Evolutionary conservation across 1,140 invertebrate species (phyloP).

Genomic region (Ceratosolen fusciceps): DNA sequence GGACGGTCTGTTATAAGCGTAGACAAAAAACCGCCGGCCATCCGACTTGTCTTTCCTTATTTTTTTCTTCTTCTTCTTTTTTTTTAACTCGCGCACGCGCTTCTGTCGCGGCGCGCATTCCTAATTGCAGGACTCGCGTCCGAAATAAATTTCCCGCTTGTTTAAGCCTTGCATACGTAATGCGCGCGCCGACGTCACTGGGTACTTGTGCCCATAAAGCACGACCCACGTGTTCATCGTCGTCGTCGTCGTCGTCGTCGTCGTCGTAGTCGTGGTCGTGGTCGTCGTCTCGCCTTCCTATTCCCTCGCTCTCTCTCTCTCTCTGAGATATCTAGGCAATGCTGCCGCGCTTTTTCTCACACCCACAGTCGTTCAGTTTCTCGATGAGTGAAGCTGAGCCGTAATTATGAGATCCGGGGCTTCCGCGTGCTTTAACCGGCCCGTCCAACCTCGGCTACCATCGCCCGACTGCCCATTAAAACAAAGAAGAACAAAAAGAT

Average conservation of each 20-base stretch:
- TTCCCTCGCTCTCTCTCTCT: background rate
- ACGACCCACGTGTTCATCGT: constrained; percentile 24
- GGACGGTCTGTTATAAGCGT: background rate
- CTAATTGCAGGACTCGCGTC: background rate
- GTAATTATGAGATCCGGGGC: too few relatives aligned
- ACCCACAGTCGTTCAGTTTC: too few relatives aligned
- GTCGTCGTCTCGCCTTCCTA: background rate
- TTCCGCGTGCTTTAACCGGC: too few relatives aligned
- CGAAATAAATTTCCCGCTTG: constrained; percentile 22
- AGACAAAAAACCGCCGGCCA: background rate
- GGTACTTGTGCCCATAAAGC: background rate
- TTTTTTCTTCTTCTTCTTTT: too few relatives aligned
- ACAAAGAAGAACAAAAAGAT: too few relatives aligned
- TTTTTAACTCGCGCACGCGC: background rate
- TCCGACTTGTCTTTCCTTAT: background rate
- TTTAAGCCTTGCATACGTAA: background rate
- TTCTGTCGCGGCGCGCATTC: background rate
- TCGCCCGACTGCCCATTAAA: too few relatives aligned
- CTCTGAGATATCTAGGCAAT: too few relatives aligned
- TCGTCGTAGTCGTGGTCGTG: background rate
- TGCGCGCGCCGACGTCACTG: too few relatives aligned
- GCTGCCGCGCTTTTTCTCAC: too few relatives aligned
- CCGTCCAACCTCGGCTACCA: too few relatives aligned
- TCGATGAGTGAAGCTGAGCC: too few relatives aligned
- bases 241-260: background rate